Evolutionary conservation across 2,113 vertebrate species (phyloP), one percentile per base, ranked within the genome.

Genomic region (Pachycephala philippinensis): DNA sequence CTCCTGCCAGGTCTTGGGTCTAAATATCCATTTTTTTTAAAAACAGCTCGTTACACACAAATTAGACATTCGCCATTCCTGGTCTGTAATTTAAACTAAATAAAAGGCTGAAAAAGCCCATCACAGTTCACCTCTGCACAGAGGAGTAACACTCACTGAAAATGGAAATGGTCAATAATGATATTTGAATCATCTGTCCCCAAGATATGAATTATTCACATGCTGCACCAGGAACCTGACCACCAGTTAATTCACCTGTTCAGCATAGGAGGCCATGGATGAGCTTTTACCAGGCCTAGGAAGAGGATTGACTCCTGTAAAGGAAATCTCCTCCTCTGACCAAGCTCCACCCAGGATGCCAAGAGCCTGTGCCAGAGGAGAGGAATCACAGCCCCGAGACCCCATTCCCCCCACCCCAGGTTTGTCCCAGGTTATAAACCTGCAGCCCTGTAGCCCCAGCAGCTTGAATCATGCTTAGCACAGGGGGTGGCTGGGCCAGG

Each of bases 1-100:
- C 18, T 68, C 24, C 14, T 30, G 27, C 10, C n/a, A 89, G 17
- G 5, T 50, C 40, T 77, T 54, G 27, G 54, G 13, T 14, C 33
- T 83, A 22, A 76, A 79, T 30, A 53, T 0, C 5, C 7, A 1
- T 0, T 5, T 57, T 45, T 64, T 14, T 3, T 1, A 42, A 37
- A 53, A 52, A 5, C 15, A 40, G 10, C 31, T 90, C 3, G 8
- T 56, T 61, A 44, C 9, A 64, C 7, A 18, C 40, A 69, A 84
- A 81, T 44, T 26, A 76, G 49, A 53, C 23, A 70, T 54, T 87
- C 9, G 9, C 11, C 37, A 31, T 31, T 39, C 80, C 30, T 23
- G 14, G 26, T 35, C 30, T 84, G 6, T 35, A 63, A 90, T 56
- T 95, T 63, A 81, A 84, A 63, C 30, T 30, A 61, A 74, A 33